Evolutionary conservation across 2,888 invertebrate genomes (phyloP).

Genomic region (Carcina quercana): DNA sequence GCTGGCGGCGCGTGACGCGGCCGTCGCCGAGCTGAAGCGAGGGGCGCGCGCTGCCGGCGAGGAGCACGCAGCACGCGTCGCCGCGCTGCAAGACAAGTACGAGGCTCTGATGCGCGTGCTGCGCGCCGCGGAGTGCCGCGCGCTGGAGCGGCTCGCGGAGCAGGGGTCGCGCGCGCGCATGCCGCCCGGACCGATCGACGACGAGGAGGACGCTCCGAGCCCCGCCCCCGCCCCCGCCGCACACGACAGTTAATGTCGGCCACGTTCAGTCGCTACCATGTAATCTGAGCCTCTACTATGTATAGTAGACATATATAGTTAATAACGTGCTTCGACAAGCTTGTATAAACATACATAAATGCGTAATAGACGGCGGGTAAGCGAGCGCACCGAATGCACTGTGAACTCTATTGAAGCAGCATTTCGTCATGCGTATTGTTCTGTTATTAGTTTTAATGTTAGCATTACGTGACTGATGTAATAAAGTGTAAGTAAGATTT

Average conservation of each 20-base stretch:
- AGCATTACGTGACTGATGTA: no score
- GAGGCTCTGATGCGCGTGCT: slow-evolving; percentile 55
- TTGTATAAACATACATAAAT: no score
- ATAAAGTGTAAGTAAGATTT: no score
- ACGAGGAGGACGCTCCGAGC: not conserved
- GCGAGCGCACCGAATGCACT: no score
- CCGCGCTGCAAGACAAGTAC: slow-evolving; percentile 63
- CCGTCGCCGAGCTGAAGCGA: slow-evolving; percentile 69
- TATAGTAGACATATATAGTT: no score
- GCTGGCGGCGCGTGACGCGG: slow-evolving; percentile 65
- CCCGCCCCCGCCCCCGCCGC: not conserved
- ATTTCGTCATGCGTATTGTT: no score
- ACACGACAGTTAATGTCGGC: not conserved
- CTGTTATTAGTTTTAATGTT: no score
- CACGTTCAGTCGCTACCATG: no score
- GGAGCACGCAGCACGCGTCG: slow-evolving; percentile 63
- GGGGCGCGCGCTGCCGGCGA: slow-evolving; percentile 43
- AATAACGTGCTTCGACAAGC: no score
- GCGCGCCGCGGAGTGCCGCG: slow-evolving; percentile 52
- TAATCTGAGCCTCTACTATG: no score
- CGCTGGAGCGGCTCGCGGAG: slow-evolving; percentile 44
- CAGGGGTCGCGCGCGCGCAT: slow-evolving; percentile 1
- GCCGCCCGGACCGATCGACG: not conserved
- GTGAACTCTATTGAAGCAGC: no score
- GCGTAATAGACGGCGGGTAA: no score